Conservation (phyloP, 2,797 vertebrate species). For the Lepus oiostolus region DNA sequence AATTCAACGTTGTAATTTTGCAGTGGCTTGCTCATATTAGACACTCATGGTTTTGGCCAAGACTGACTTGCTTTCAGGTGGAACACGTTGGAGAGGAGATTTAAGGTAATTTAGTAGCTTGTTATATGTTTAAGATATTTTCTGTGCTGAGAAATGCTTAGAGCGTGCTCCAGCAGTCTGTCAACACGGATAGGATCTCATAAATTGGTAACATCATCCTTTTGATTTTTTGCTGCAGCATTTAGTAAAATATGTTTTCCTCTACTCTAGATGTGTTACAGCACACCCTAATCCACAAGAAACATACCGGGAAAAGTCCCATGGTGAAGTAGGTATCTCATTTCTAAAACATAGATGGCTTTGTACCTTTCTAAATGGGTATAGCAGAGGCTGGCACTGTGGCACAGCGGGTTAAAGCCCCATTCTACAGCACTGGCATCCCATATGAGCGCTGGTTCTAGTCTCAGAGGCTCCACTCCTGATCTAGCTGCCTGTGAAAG, state of each 20-base stretch:
- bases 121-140: neutral
- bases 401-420: too few relatives aligned
- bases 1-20: neutral
- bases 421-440: too few relatives aligned
- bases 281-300: constrained; percentile 89
- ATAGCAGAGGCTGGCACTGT: too few relatives aligned
- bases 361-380: neutral
- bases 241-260: constrained; percentile 1
- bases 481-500: too few relatives aligned
- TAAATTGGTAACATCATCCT: neutral
- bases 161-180: neutral
- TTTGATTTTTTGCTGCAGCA: constrained; percentile 6
- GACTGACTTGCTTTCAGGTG: neutral
- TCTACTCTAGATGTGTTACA: constrained; percentile 87
- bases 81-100: neutral
- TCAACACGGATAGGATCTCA: neutral
- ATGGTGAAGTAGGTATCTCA: constrained; percentile 88
- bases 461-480: too few relatives aligned
- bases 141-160: neutral
- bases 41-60: neutral
- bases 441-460: too few relatives aligned
- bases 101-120: neutral
- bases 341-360: constrained; percentile 36
- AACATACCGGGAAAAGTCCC: constrained; percentile 88
- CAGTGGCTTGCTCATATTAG: neutral